These are phyloP conservation scores for Nomia melanderi DNA, from an alignment of 1,140 invertebrate genomes.

Conservation along the genomic window DNA sequence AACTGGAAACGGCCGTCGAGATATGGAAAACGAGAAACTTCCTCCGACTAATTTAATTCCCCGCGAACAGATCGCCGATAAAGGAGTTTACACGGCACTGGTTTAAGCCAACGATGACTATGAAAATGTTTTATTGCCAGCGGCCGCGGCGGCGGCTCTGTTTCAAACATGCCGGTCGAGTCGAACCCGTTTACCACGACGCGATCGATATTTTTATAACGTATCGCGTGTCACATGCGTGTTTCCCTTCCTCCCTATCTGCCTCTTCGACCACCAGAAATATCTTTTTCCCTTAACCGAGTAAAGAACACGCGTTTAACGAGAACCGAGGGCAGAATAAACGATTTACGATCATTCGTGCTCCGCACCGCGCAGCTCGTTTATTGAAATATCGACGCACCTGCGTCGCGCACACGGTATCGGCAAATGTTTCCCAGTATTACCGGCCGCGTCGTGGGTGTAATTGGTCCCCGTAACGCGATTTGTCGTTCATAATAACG, in stretches of 20 bases:
- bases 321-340: constrained; percentile 40
- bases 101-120: constrained; percentile 50
- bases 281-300: constrained; percentile 15
- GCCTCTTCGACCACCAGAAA: constrained; percentile 12
- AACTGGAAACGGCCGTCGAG: constrained; percentile 20
- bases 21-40: constrained; percentile 60
- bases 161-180: too few relatives aligned
- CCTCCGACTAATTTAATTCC: constrained; percentile 60
- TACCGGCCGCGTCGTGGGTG: constrained; percentile 2
- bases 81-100: constrained; percentile 54
- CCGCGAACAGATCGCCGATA: constrained; percentile 36
- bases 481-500: constrained; percentile 40
- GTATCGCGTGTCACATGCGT: constrained; percentile 31
- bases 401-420: constrained; percentile 4
- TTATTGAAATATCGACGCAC: constrained; percentile 43
- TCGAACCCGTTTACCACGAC: not conserved
- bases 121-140: constrained; percentile 58
- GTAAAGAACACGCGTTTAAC: constrained; percentile 43
- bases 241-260: too few relatives aligned
- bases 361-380: not conserved
- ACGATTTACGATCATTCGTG: constrained; percentile 50
- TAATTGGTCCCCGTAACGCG: constrained; percentile 37
- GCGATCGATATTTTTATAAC: constrained; percentile 52
- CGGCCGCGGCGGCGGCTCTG: too few relatives aligned
- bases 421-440: constrained; percentile 32